These are phyloP conservation scores for Ailurus styani DNA, from an alignment of 2,113 vertebrate genomes.

Conservation along the genomic window DNA sequence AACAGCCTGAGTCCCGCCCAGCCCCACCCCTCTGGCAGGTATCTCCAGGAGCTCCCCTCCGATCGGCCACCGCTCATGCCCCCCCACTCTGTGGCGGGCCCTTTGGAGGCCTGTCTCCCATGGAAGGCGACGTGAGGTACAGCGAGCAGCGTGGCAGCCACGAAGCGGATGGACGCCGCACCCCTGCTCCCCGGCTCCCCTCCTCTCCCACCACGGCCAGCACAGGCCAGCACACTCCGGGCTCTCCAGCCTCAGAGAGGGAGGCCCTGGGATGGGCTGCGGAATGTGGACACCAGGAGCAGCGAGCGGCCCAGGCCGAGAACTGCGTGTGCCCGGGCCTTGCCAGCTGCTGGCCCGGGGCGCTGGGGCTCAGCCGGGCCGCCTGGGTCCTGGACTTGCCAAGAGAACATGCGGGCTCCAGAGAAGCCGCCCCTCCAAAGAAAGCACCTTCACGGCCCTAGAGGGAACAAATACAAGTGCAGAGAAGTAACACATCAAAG, in stretches of 20 bases:
- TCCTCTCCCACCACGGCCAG: not conserved
- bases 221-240: not conserved
- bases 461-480: not conserved
- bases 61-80: fast-evolving
- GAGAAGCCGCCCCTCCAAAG: not conserved
- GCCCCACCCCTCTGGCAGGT: fast-evolving
- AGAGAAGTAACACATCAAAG: not conserved
- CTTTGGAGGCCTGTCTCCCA: not conserved
- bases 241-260: not conserved
- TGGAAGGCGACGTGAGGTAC: fast-evolving
- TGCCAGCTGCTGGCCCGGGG: not conserved
- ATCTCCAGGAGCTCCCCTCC: not conserved
- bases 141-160: not conserved
- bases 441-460: not conserved
- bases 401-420: not conserved
- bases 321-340: not conserved
- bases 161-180: fast-evolving
- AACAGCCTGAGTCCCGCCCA: not conserved
- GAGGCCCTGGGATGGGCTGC: not conserved
- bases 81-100: not conserved
- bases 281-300: not conserved
- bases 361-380: not conserved
- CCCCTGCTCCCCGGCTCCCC: fast-evolving
- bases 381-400: fast-evolving
- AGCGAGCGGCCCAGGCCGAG: not conserved